phyloP scores from a whole-genome alignment of 1,140 invertebrate genomes.

The Onthophagus taurus region DNA sequence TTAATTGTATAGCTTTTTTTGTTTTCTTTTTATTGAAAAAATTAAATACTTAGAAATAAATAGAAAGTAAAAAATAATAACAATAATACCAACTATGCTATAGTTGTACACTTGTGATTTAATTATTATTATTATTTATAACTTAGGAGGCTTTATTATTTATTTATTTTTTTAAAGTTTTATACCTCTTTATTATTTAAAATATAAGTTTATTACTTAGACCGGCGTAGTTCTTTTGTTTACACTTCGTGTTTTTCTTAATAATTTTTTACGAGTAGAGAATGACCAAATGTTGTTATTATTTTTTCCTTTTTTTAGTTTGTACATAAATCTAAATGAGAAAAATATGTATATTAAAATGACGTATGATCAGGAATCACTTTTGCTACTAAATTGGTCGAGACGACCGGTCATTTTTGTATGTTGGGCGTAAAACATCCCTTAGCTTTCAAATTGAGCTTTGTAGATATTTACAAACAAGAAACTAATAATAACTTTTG shows the following conservation, averaged over 20 bases:
- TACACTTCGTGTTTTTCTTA: too few relatives aligned
- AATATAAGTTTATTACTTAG: too few relatives aligned
- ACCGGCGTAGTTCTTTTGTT: too few relatives aligned
- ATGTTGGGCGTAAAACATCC: not conserved
- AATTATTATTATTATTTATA: not conserved
- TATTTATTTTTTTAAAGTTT: not conserved
- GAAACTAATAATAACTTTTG: slow-evolving; percentile 4
- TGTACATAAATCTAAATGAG: not conserved
- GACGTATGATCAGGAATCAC: slow-evolving; percentile 19
- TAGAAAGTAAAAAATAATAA: slow-evolving; percentile 11
- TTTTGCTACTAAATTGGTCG: slow-evolving; percentile 21
- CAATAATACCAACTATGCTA: slow-evolving; percentile 7
- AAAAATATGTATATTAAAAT: not conserved
- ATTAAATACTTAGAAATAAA: slow-evolving; percentile 5
- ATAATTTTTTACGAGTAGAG: too few relatives aligned
- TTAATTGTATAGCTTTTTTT: slow-evolving; percentile 17
- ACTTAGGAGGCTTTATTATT: not conserved
- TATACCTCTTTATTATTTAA: too few relatives aligned
- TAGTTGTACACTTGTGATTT: not conserved
- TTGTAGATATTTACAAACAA: slow-evolving; percentile 10
- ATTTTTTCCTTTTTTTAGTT: slow-evolving; percentile 10
- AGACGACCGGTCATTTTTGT: not conserved
- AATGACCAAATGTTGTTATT: slow-evolving; percentile 16
- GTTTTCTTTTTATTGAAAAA: slow-evolving; percentile 10
- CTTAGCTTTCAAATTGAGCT: slow-evolving; percentile 9